Evolutionary conservation across 2,888 invertebrate genomes (phyloP).

Genomic region (Erynnis tages): DNA sequence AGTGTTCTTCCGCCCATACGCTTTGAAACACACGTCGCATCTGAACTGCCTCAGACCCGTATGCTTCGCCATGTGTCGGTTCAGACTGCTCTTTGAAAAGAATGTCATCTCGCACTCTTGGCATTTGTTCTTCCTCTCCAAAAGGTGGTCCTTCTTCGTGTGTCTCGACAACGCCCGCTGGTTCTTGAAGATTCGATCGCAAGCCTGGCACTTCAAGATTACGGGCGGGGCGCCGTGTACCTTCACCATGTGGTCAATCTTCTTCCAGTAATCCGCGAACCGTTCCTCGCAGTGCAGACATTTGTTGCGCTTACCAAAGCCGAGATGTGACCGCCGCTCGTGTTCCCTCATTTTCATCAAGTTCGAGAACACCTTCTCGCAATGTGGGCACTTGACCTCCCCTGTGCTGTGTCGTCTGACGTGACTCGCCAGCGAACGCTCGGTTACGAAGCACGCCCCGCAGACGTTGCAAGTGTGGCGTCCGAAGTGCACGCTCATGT

Average conservation of each 20-base stretch:
- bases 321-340: constrained; percentile 38
- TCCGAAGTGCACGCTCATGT: constrained; percentile 62
- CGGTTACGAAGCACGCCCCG: constrained; percentile 52
- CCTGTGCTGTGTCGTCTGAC: constrained; percentile 54
- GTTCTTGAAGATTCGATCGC: constrained; percentile 48
- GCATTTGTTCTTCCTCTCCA: constrained; percentile 46
- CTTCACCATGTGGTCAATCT: constrained; percentile 49
- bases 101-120: constrained; percentile 48
- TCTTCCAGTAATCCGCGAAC: constrained; percentile 51
- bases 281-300: constrained; percentile 57
- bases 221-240: constrained; percentile 47
- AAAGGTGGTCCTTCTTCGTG: constrained; percentile 56
- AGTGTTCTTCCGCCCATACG: constrained; percentile 43
- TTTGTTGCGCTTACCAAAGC: constrained; percentile 43
- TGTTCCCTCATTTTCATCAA: constrained; percentile 37
- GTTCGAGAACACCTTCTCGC: constrained; percentile 64
- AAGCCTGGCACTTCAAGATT: constrained; percentile 51
- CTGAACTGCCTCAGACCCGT: constrained; percentile 51
- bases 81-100: constrained; percentile 41
- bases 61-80: constrained; percentile 58
- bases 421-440: constrained; percentile 34
- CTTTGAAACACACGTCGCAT: constrained; percentile 56
- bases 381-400: constrained; percentile 54
- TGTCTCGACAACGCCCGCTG: constrained; percentile 39
- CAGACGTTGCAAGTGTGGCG: constrained; percentile 60